Conservation (phyloP, 2,113 vertebrate genomes). For the Thinocorus orbignyianus region DNA sequence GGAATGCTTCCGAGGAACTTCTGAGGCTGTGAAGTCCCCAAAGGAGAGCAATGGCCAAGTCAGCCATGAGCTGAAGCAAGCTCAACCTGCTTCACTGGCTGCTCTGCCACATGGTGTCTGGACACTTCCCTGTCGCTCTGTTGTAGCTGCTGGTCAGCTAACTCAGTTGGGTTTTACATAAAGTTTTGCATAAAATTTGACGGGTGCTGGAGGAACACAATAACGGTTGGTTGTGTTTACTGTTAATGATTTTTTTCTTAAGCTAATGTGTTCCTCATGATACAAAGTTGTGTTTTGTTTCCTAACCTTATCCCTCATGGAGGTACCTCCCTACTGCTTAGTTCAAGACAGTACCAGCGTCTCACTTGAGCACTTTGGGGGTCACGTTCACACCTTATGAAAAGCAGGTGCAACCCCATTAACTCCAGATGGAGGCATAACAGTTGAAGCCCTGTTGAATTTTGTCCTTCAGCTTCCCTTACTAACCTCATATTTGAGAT, state of each 20-base stretch:
- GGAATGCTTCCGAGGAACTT: background rate
- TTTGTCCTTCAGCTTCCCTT: background rate
- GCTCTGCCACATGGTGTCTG: fast-evolving
- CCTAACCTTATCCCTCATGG: background rate
- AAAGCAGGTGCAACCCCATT: constrained; percentile 18
- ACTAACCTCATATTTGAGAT: background rate
- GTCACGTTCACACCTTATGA: background rate
- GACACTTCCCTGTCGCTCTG: fast-evolving
- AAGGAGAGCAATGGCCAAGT: background rate
- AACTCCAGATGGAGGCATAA: background rate
- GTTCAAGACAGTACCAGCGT: background rate
- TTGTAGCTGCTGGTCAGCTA: background rate
- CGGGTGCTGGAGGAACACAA: fast-evolving
- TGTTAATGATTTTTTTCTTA: background rate
- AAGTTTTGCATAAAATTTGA: too few relatives aligned
- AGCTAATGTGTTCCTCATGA: fast-evolving
- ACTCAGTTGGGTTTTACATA: background rate
- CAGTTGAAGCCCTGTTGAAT: background rate
- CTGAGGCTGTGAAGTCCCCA: background rate
- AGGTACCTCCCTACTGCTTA: fast-evolving
- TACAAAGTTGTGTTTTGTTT: background rate
- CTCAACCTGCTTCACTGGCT: background rate
- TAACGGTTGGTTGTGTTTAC: fast-evolving
- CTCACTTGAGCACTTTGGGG: background rate
- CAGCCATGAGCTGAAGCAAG: background rate